Percentiles rank a stretch among this genome's conserved stretches.
Conservation (phyloP, 2,113 vertebrate genomes). For the Lutjanus erythropterus region DNA sequence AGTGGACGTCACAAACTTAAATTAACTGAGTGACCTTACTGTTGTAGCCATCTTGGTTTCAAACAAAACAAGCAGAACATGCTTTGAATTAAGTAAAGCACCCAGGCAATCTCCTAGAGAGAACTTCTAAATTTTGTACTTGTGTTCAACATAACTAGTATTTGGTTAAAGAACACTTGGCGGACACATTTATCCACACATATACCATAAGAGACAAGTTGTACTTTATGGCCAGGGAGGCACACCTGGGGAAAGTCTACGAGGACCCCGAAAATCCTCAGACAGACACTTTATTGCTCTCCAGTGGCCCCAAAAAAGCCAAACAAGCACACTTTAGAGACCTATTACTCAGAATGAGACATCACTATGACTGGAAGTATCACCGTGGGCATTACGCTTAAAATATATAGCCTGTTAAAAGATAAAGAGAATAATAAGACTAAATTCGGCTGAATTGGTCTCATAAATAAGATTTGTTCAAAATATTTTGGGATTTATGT, state of each 20-base stretch:
- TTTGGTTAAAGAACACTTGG: slow-evolving; percentile 49
- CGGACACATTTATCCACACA: slow-evolving; percentile 56
- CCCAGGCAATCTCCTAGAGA: not conserved
- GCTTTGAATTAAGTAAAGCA: slow-evolving; percentile 56
- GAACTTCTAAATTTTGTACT: not conserved
- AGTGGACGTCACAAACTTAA: slow-evolving; percentile 50
- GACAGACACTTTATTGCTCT: slow-evolving; percentile 83
- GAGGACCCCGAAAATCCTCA: slow-evolving; percentile 77
- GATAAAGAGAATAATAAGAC: slow-evolving; percentile 51
- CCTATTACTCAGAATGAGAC: slow-evolving; percentile 84
- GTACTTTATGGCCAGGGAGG: slow-evolving; percentile 76
- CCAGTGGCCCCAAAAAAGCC: slow-evolving; percentile 75
- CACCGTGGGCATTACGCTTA: slow-evolving; percentile 45
- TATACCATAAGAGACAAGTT: slow-evolving; percentile 51
- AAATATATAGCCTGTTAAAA: slow-evolving; percentile 65
- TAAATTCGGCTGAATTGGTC: slow-evolving; percentile 37
- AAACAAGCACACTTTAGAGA: slow-evolving; percentile 85
- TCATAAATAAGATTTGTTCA: not conserved
- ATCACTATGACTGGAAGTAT: slow-evolving; percentile 67
- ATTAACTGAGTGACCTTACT: slow-evolving; percentile 50
- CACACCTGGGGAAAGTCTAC: slow-evolving; percentile 83
- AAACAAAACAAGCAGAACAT: slow-evolving; percentile 61
- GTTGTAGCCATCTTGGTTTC: slow-evolving; percentile 52
- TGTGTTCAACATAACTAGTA: slow-evolving; percentile 23
- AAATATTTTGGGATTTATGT: not conserved